Conservation (phyloP, 92 coral and sea anemone genomes). For the Siderastrea radians region DNA sequence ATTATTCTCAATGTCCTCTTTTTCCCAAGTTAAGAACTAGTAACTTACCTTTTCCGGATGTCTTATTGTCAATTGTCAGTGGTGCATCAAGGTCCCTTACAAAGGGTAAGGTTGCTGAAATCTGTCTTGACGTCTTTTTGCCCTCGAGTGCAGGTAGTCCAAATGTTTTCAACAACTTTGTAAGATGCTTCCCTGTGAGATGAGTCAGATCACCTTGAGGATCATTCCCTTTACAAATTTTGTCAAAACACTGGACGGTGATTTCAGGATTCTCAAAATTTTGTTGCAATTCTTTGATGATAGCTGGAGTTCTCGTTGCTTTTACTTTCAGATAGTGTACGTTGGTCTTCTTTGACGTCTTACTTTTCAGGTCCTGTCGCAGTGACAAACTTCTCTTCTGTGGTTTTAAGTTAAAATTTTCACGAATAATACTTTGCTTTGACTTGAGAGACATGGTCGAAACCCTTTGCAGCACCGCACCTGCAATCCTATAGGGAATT, state of each 20-base stretch:
- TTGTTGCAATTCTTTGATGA: conserved; percentile 15
- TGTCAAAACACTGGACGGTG: conserved; percentile 25
- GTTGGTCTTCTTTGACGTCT: conserved; percentile 19
- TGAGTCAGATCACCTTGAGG: conserved; percentile 30
- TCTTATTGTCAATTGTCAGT: not conserved
- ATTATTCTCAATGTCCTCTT: conserved; percentile 1
- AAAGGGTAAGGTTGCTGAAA: conserved; percentile 1
- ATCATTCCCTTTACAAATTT: conserved; percentile 19
- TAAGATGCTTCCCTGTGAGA: conserved; percentile 49
- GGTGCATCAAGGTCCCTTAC: not conserved
- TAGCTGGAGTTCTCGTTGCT: conserved; percentile 15
- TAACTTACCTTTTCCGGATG: conserved; percentile 4
- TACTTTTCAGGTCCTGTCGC: conserved; percentile 47
- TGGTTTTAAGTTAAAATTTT: conserved; percentile 61
- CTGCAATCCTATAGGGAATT: conserved; percentile 35
- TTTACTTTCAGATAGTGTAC: conserved; percentile 10
- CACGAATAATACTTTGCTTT: not conserved
- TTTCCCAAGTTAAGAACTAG: not conserved
- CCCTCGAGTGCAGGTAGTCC: conserved; percentile 66
- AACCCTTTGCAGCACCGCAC: conserved; percentile 52
- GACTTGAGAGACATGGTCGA: conserved; percentile 68
- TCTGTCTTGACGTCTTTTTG: conserved; percentile 62
- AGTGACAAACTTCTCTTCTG: conserved; percentile 65
- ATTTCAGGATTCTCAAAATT: conserved; percentile 52
- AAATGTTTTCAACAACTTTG: conserved; percentile 35